Evolutionary conservation across 2,888 invertebrate species (phyloP), one percentile per base, ranked within the genome.

Genomic region (Selenia dentaria): DNA sequence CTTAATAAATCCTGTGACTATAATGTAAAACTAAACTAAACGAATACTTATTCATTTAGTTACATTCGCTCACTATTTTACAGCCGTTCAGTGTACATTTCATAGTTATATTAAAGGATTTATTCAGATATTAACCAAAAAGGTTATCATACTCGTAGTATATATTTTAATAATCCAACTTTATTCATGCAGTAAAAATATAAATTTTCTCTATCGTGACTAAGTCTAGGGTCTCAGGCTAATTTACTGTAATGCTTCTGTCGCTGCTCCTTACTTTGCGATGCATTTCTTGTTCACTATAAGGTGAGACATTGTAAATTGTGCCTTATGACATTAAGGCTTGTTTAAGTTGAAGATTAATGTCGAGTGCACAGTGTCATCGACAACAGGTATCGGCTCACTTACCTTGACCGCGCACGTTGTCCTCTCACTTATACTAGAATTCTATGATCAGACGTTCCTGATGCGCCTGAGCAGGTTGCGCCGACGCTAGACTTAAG

Each of bases 351-450:
- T 67, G 68, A 65, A 73, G 74, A 81, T 75, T 74, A 76, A 78
- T 75, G 74, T 77, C 63, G 72, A 72, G 71, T 74, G 72, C 64
- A 63, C 69, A 63, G 76, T 80, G 77, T 79, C 80, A 82, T 79
- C 77, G 73, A 62, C 70, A 71, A 69, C 76, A 69, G 70, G 76
- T 74, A 74, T 70, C 67, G 70, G 74, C 81, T 79, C 72, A 83
- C 79, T 87, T 73, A 77, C 86, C 87, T 87, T 88, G 87, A 87
- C 87, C 85, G 83, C 78, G 72, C 80, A 61, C 70, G 70, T 72
- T 79, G 81, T 79, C 86, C 83, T 83, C 83, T 84, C 84, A 82
- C 84, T 83, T 71, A 70, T 68, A 69, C 56, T 54, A 54, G 70
- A 67, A 67, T 61, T 64, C 54, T 72, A 73, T 72, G 66, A 72